Percentiles rank a stretch among this genome's conserved stretches.
Conservation (phyloP, 1,140 invertebrate species). For the Bactericera cockerelli region DNA sequence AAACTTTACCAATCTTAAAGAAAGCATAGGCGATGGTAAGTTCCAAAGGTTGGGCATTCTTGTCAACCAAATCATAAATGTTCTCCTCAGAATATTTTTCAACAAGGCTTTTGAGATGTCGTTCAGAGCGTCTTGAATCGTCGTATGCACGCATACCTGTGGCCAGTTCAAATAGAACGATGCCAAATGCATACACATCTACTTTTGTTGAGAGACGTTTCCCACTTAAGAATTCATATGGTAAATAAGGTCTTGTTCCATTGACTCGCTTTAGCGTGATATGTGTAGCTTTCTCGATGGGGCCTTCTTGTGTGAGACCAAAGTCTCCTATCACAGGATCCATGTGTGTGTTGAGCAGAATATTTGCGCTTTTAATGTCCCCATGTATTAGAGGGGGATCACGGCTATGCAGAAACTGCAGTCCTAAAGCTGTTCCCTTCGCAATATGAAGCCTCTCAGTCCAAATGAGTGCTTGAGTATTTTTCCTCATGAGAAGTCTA, state of each 20-base stretch:
- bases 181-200: slow-evolving; percentile 87
- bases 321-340: slow-evolving; percentile 89
- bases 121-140: slow-evolving; percentile 28
- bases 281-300: slow-evolving; percentile 36
- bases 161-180: slow-evolving; percentile 73
- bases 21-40: neutral
- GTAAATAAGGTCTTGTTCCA: slow-evolving; percentile 82
- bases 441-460: slow-evolving; percentile 59
- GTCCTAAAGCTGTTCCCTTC: slow-evolving; percentile 67
- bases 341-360: slow-evolving; percentile 75
- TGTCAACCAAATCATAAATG: neutral
- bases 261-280: slow-evolving; percentile 52
- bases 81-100: neutral
- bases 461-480: slow-evolving; percentile 52
- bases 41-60: neutral
- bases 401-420: slow-evolving; percentile 78
- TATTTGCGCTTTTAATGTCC: slow-evolving; percentile 90
- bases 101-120: neutral
- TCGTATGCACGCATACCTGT: slow-evolving; percentile 53
- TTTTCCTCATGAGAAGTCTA: slow-evolving; percentile 40
- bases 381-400: slow-evolving; percentile 78
- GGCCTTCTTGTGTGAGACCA: slow-evolving; percentile 70
- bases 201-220: slow-evolving; percentile 74
- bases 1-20: neutral
- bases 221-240: slow-evolving; percentile 64